A percentile compares a stretch with the other conserved stretches of the same genome.
phyloP scores from a whole-genome alignment of 2,888 invertebrate species.

The Isoperla grammatica region DNA sequence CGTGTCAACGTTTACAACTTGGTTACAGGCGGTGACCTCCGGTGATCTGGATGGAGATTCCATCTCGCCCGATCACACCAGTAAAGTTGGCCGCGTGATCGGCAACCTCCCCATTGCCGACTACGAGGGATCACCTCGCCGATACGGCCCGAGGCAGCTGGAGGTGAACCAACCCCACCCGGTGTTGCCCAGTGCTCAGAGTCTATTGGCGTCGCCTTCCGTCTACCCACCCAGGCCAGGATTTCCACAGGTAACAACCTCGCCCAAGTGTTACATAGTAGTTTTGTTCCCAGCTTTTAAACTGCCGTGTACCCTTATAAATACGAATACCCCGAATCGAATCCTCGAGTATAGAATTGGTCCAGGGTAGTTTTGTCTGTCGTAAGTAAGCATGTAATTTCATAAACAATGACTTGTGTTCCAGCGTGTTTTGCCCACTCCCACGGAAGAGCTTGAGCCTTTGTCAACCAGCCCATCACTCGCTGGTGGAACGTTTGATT shows the following conservation, averaged over 20 bases:
- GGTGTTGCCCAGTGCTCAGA: slow-evolving; percentile 52
- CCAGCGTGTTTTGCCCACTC: slow-evolving; percentile 25
- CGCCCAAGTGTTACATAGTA: neutral
- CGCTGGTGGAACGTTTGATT: slow-evolving; percentile 67
- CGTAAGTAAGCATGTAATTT: no score
- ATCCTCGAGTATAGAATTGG: no score
- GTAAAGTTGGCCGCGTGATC: slow-evolving; percentile 43
- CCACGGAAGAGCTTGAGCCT: slow-evolving; percentile 18
- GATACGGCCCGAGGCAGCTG: slow-evolving; percentile 63
- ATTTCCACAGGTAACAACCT: slow-evolving; percentile 61
- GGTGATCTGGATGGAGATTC: slow-evolving; percentile 36
- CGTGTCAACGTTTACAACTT: no score
- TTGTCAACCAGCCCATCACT: slow-evolving; percentile 41
- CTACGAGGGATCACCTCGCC: slow-evolving; percentile 84
- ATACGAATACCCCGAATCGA: neutral
- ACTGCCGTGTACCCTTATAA: neutral
- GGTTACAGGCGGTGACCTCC: slow-evolving; percentile 35
- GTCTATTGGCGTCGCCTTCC: slow-evolving; percentile 57
- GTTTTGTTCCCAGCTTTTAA: neutral
- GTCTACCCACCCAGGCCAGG: slow-evolving; percentile 77
- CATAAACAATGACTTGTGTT: no score
- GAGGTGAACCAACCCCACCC: slow-evolving; percentile 34
- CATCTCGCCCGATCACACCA: slow-evolving; percentile 35
- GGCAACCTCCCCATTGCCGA: slow-evolving; percentile 87
- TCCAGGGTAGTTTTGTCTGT: no score